Percentiles rank a stretch among this genome's conserved stretches.
Conservation (phyloP, 1,140 invertebrate genomes). For the Argopecten irradians region DNA sequence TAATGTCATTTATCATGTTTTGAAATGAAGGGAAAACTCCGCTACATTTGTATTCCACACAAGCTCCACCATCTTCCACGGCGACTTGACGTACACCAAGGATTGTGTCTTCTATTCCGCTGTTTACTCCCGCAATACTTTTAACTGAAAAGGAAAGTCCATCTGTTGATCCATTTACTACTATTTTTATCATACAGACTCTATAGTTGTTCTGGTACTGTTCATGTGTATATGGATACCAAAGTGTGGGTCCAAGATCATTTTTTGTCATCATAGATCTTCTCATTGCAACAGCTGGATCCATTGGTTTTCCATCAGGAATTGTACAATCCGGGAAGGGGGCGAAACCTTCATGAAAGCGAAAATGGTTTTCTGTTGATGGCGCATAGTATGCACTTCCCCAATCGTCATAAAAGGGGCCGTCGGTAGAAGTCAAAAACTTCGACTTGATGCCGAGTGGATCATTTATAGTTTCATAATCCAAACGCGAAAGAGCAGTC, state of each 20-base stretch:
- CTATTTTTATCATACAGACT: slow-evolving; percentile 3
- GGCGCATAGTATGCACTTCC: not conserved
- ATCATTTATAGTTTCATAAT: not conserved
- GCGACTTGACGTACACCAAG: not conserved
- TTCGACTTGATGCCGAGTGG: not conserved
- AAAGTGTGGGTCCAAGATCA: not conserved
- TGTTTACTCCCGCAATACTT: not conserved
- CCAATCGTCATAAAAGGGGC: not conserved
- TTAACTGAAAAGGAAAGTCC: not conserved
- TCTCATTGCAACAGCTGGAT: not conserved
- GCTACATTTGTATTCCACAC: not conserved
- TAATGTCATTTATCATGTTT: not conserved
- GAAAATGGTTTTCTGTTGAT: not conserved
- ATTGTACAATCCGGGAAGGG: not conserved
- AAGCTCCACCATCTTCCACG: not conserved
- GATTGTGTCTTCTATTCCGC: not conserved
- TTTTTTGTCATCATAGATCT: not conserved
- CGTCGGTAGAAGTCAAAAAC: not conserved
- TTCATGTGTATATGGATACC: not conserved
- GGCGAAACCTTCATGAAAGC: not conserved
- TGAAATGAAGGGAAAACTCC: not conserved
- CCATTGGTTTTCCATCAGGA: not conserved
- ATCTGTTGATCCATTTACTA: not conserved
- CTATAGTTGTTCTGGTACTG: not conserved
- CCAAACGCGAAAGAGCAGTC: not conserved